Conservation (phyloP, 1,140 invertebrate species). For the Hormaphis cornu region DNA sequence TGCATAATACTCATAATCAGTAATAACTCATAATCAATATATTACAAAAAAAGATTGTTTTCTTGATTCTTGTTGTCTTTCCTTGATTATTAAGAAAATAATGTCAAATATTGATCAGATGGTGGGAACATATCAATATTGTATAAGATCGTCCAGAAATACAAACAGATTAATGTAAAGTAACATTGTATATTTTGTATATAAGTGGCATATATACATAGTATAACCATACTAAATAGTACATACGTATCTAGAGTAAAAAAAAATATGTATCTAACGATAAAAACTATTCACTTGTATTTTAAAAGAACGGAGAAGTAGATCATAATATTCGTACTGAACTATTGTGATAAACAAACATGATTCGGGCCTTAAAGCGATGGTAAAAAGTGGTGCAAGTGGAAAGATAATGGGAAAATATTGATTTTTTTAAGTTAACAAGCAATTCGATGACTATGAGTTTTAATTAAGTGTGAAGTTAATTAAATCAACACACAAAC, state of each 20-base stretch:
- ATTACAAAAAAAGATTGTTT: no score
- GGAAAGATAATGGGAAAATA: background rate
- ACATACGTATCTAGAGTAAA: background rate
- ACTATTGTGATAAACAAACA: background rate
- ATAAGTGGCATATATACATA: no score
- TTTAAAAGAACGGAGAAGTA: slow-evolving; percentile 1
- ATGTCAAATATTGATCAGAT: no score
- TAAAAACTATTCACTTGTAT: background rate
- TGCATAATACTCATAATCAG: no score
- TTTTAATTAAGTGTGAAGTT: slow-evolving; percentile 14
- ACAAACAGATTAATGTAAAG: no score
- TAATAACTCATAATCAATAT: no score
- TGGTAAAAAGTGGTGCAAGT: background rate
- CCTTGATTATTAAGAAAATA: no score
- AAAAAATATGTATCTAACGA: background rate
- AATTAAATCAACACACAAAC: background rate
- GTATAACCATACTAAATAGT: background rate
- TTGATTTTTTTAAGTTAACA: background rate
- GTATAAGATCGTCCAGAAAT: no score
- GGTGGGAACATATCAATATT: no score
- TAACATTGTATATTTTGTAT: no score
- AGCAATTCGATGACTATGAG: background rate
- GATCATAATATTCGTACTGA: background rate
- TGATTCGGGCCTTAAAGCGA: background rate
- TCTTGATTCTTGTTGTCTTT: no score